Base-by-base conservation (phyloP, 2,797 vertebrate species). In the Amblyopsis hoosieri region DNA sequence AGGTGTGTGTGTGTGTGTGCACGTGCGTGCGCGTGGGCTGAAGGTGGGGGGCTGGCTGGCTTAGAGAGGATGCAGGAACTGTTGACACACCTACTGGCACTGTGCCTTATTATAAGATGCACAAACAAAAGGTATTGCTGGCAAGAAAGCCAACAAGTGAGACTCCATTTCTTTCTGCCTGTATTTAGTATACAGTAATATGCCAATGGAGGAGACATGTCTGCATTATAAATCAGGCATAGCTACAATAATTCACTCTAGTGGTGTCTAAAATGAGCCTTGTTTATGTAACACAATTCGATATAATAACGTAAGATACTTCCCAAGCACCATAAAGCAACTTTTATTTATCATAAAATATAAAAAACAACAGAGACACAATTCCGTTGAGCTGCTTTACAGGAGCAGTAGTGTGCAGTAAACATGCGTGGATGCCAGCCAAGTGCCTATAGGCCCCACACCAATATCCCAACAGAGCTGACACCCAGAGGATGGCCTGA, bases 61-160 rank as follows among this genome's bases (percentile, higher is more conserved):
- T 45, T 15, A 62, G 33, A 62, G 60, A 62, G 29, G 47, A 74
- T 62, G 64, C n/a, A 57, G 55, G 60, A 57, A 75, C 13, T 59
- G 75, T 62, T 75, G 71, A 82, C 66, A 60, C 56, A 64, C 56
- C 52, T 33, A 15, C 12, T 71, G 73, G 66, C 72, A 12, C 12
- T 31, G 23, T 68, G 51, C 56, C 56, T 54, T 12, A 59, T 51
- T 54, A 46, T 56, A 60, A 52, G 48, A 66, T 59, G 54, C 45
- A 50, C 50, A 75, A 69, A 74, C 46, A 49, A 60, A 69, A 79
- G 12, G 42, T 68, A 17, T 1, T 1, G 49, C 46, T 14, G 59
- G 55, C 60, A 55, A 54, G 51, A 65, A 65, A 56, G 31, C 48
- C 53, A 62, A 17, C n/a, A 31, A 29, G 47, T 33, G 29, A 42